Conservation (phyloP, 2,888 invertebrate genomes). For the Plusia festucae region DNA sequence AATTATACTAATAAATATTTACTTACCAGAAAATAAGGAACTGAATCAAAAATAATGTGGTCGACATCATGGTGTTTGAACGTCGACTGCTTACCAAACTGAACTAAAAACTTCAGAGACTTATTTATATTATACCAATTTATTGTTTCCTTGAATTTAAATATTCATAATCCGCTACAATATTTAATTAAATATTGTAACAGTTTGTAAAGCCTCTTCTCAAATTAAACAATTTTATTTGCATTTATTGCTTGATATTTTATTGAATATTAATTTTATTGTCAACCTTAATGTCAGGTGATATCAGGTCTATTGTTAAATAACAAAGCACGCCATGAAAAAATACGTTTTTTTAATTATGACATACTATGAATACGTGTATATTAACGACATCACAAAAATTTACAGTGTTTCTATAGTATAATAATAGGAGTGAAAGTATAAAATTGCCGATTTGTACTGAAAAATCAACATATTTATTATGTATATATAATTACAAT, state of each 20-base stretch:
- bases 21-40: conserved; percentile 2
- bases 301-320: neutral
- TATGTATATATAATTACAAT: too few relatives aligned
- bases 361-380: too few relatives aligned
- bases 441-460: too few relatives aligned
- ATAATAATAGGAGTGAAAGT: too few relatives aligned
- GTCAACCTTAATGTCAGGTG: neutral
- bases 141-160: neutral
- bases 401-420: too few relatives aligned
- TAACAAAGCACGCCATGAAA: neutral
- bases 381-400: too few relatives aligned
- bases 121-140: neutral
- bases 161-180: neutral
- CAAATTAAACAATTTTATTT: neutral
- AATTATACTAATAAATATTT: too few relatives aligned
- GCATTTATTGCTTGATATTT: neutral
- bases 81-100: neutral
- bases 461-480: too few relatives aligned
- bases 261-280: neutral
- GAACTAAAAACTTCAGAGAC: neutral
- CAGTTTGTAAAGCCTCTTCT: neutral
- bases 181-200: neutral
- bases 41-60: neutral
- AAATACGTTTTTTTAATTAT: too few relatives aligned
- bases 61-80: neutral